Conservation (phyloP, 2,113 vertebrate genomes). For the Cettia cetti region DNA sequence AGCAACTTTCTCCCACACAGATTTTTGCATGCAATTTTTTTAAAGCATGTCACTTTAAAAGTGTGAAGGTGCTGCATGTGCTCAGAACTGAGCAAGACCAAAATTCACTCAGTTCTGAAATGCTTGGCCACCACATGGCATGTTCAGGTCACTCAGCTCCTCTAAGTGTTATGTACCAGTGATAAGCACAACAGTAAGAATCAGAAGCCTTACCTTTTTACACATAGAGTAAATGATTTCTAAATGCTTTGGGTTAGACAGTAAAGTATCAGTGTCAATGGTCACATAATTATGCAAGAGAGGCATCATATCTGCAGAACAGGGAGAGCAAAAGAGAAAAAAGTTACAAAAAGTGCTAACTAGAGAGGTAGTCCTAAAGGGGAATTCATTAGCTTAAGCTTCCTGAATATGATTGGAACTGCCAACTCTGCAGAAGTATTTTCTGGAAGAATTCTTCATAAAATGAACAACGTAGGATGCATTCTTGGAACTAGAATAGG, state of each 20-base stretch:
- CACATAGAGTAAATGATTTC: constrained; percentile 98
- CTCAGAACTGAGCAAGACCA: not conserved
- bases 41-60: not conserved
- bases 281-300: constrained; percentile 98
- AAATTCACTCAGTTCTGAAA: not conserved
- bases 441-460: not conserved
- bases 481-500: not conserved
- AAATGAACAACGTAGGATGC: not conserved
- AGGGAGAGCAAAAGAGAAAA: not conserved
- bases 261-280: constrained; percentile 89
- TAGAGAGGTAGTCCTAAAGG: not conserved
- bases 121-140: not conserved
- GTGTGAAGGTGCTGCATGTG: not conserved
- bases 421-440: not conserved
- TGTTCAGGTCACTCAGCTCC: not conserved
- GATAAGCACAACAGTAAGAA: not conserved
- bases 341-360: not conserved
- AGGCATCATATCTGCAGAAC: constrained; percentile 94
- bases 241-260: constrained; percentile 91
- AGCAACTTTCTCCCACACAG: constrained; percentile 22
- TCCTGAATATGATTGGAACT: not conserved
- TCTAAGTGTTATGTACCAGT: not conserved
- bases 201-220: constrained; percentile 85
- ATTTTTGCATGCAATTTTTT: not conserved
- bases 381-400: not conserved